Percentiles rank a stretch among this genome's conserved stretches.
Evolutionary conservation across 2,888 invertebrate species (phyloP).

Genomic region (Petrophora chlorosata): DNA sequence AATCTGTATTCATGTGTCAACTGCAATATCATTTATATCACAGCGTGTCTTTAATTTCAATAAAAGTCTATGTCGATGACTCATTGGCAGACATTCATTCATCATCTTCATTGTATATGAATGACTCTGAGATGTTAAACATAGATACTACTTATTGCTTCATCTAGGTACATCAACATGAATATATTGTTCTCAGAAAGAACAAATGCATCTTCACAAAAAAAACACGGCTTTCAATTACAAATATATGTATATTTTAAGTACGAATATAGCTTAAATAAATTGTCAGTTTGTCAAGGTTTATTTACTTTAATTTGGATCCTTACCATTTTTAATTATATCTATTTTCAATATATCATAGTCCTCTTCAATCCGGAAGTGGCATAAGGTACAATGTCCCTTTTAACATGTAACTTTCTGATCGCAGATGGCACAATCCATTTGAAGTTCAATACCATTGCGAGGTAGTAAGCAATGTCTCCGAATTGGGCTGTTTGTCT

Average conservation of each 20-base stretch:
- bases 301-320: neutral
- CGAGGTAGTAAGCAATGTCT: constrained; percentile 96
- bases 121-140: constrained; percentile 12
- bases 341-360: too few relatives aligned
- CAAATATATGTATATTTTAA: too few relatives aligned
- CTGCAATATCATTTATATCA: constrained; percentile 2
- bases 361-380: constrained; percentile 86
- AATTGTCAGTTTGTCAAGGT: too few relatives aligned
- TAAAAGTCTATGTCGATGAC: constrained; percentile 19
- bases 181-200: too few relatives aligned
- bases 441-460: constrained; percentile 90
- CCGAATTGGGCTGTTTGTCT: constrained; percentile 94
- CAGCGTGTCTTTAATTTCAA: constrained; percentile 15
- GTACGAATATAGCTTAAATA: too few relatives aligned
- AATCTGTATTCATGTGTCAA: too few relatives aligned
- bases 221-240: too few relatives aligned
- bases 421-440: constrained; percentile 92
- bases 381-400: constrained; percentile 89
- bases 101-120: constrained; percentile 20
- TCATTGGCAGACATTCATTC: constrained; percentile 16
- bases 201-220: too few relatives aligned
- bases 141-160: constrained; percentile 8
- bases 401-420: constrained; percentile 86
- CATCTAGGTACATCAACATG: too few relatives aligned
- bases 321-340: constrained; percentile 83